Base-by-base conservation (phyloP, 2,113 vertebrate species). In the Corythaixoides concolor region DNA sequence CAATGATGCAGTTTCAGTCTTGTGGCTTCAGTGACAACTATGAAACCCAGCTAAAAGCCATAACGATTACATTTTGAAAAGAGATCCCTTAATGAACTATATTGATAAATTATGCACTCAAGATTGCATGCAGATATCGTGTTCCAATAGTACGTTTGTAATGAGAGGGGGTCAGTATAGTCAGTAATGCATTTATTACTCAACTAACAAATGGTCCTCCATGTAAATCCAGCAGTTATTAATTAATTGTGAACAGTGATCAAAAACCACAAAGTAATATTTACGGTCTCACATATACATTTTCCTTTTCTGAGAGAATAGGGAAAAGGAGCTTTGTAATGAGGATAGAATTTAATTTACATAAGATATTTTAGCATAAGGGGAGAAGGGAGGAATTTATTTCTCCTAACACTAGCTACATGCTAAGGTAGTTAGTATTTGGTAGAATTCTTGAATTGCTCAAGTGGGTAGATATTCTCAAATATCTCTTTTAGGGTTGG, bases 81-180 rank as follows among this genome's bases (percentile, higher is more conserved):
- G 9, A 47, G 4, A 66, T 2, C 2, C 5, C 18, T 63, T 77
- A 84, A 69, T n/a, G 30, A 35, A 62, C 2, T 9, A 4, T 30
- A 28, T 13, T 5, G 8, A 58, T 66, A 77, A 73, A 53, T 6
- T 2, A 30, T 43, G 10, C 8, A 73, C 8, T 66, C 11, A 24
- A 32, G 39, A 56, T 4, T 23, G 18, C 8, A 12, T 52, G 21
- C 6, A 85, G 21, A n/a, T 69, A 35, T 20, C 60, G 22, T 56
- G 5, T 64, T 79, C 9, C 0, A 2, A n/a, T 5, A 28, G 5
- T 14, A 72, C 1, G 1, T 50, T 88, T 56, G 3, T 20, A 83
- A 53, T 45, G 32, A 15, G 6, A 1, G 15, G 5, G 6, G 4
- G 12, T 22, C 28, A 27, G 8, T n/a, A 27, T 37, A 62, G 17